phyloP scores from a whole-genome alignment of 2,888 invertebrate genomes.

The Phaonia tiefii region DNA sequence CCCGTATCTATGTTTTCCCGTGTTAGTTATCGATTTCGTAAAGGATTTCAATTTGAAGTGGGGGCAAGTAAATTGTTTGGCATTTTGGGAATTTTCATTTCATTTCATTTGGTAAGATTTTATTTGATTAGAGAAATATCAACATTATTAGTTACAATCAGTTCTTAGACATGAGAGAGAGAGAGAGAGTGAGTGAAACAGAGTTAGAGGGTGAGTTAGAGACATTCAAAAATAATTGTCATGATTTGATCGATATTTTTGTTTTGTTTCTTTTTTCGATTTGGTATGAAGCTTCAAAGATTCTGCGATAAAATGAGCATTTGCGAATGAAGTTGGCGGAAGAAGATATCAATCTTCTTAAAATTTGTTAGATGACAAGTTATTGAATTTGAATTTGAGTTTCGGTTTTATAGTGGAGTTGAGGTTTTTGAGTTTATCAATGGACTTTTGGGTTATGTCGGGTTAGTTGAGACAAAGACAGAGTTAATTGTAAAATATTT shows the following conservation, averaged over 20 bases:
- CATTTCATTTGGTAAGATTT: neutral
- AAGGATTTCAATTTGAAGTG: neutral
- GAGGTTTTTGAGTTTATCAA: constrained; percentile 37
- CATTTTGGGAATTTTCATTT: neutral
- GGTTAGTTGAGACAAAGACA: neutral
- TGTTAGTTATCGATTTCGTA: neutral
- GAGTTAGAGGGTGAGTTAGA: neutral
- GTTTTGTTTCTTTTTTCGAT: constrained; percentile 20
- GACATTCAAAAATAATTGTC: constrained; percentile 1
- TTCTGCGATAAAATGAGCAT: constrained; percentile 4
- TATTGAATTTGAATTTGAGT: neutral
- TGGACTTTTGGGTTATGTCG: constrained; percentile 19
- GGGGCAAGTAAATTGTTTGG: too few relatives aligned
- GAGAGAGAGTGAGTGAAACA: too few relatives aligned
- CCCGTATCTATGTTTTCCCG: constrained; percentile 85
- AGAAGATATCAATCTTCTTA: too few relatives aligned
- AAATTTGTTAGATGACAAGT: too few relatives aligned
- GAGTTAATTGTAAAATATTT: neutral
- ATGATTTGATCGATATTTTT: constrained; percentile 14
- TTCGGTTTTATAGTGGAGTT: neutral
- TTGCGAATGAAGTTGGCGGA: neutral
- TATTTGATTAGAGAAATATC: constrained; percentile 20
- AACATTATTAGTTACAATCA: constrained; percentile 30
- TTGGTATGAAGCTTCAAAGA: constrained; percentile 37
- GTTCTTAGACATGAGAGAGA: too few relatives aligned